Evolutionary conservation across 2,888 invertebrate species (phyloP), one percentile per base, ranked within the genome.

Genomic region (Nomada fabriciana): DNA sequence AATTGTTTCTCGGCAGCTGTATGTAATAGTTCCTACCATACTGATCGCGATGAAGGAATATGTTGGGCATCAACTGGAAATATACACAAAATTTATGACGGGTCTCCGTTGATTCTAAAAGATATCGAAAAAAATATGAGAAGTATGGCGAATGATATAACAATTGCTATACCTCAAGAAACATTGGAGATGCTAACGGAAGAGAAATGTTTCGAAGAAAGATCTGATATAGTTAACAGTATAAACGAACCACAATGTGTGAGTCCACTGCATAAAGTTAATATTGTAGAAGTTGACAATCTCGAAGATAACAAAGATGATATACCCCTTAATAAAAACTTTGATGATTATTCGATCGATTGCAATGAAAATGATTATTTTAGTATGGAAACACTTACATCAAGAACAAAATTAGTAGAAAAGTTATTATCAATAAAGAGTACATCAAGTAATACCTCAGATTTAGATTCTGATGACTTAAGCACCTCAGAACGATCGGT

Each of bases 391-490:
- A 7, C 23, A n/a, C 11, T 36, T 20, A 36, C 2, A 53, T 13
- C 3, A 2, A 71, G 36, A 7, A 7, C 18, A 18, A 61, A 71
- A 23, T 20, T 81, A n/a, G 47, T 76, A n/a, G n/a, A 73, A 36
- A 29, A 55, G 5, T 57, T 80, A 36, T 23, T 57, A 4, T 61
- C 57, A 1, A 60, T 61, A 13, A 61, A 59, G n/a, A 29, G 50
- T 13, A 5, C 2, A 50, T 52, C n/a, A 9, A 55, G 0, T 9
- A 5, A 69, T 42, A 23, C 9, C 20, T 74, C 43, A 2, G 47
- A 53, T 25, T 50, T 87, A 47, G 85, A 87, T 73, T 85, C 88
- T 0, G 85, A 87, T 9, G 86, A 86, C 52, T 10, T 80, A 18
- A 86, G 65, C 42, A 13, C 13, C 10, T 67, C 43, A 52, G 20